phyloP scores from a whole-genome alignment of 2,113 vertebrate species.

The Manacus vitellinus region DNA sequence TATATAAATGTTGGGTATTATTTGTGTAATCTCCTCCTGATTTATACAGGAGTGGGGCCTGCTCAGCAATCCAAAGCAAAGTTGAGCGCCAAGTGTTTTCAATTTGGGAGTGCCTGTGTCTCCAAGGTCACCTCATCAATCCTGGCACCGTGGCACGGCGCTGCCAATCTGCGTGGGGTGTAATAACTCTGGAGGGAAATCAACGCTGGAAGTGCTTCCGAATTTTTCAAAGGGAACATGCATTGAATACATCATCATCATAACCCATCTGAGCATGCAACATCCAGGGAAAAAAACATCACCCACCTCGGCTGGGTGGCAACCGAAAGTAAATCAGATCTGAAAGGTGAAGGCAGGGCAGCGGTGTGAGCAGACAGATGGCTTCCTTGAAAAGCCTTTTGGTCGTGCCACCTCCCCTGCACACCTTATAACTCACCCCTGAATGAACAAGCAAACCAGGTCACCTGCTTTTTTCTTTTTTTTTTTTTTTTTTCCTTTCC shows the following conservation, averaged over 20 bases:
- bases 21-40: constrained; percentile 55
- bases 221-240: constrained; percentile 46
- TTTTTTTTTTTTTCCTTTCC: neutral
- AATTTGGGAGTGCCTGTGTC: constrained; percentile 28
- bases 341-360: neutral
- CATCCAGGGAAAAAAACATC: neutral
- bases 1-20: constrained; percentile 15
- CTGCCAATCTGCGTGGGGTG: constrained; percentile 46
- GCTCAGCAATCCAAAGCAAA: neutral
- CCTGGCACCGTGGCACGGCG: constrained; percentile 24
- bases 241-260: constrained; percentile 37
- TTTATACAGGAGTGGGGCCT: constrained; percentile 31
- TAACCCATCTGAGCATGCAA: neutral
- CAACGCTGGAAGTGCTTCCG: constrained; percentile 47
- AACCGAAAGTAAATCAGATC: neutral
- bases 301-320: neutral
- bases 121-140: constrained; percentile 68
- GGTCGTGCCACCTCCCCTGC: constrained; percentile 7
- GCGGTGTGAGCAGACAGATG: neutral
- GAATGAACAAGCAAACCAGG: neutral
- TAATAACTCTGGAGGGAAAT: constrained; percentile 73
- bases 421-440: neutral
- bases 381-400: neutral
- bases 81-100: constrained; percentile 28
- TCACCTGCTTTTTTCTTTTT: neutral